Percentiles rank a stretch among this genome's conserved stretches.
Conservation (phyloP, 2,113 vertebrate genomes). For the Trachemys scripta region DNA sequence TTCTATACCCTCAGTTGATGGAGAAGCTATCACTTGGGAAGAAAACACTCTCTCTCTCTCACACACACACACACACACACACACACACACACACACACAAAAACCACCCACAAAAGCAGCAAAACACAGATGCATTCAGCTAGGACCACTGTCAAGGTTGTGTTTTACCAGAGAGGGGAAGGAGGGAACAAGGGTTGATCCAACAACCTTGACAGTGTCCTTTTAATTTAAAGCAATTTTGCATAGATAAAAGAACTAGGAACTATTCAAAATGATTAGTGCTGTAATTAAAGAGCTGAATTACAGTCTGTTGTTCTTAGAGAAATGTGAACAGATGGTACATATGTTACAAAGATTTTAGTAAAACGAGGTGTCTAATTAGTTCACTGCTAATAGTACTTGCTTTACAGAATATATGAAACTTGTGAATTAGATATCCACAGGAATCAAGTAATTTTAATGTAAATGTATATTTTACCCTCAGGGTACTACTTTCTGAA, state of each 20-base stretch:
- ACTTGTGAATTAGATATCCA: background rate
- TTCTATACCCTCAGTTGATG: background rate
- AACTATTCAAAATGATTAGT: slow-evolving; percentile 18
- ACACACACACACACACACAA: too few relatives aligned
- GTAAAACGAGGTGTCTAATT: slow-evolving; percentile 48
- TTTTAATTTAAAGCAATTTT: background rate
- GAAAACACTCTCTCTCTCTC: too few relatives aligned
- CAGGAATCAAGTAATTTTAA: background rate
- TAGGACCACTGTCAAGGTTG: background rate
- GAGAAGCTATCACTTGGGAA: background rate
- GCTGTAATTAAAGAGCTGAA: slow-evolving; percentile 32
- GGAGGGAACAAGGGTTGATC: background rate
- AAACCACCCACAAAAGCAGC: background rate
- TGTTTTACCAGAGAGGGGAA: background rate
- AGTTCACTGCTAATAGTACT: background rate
- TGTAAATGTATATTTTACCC: background rate
- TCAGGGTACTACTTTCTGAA: background rate
- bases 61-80: too few relatives aligned
- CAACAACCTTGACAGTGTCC: background rate
- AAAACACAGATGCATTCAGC: background rate
- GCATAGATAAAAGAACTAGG: background rate
- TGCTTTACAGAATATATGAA: slow-evolving; percentile 19
- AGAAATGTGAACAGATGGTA: slow-evolving; percentile 47
- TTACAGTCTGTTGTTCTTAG: slow-evolving; percentile 39
- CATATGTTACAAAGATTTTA: slow-evolving; percentile 47